A percentile compares a stretch with the other conserved stretches of the same genome.
phyloP scores from a whole-genome alignment of 2,797 vertebrate species.

The Lagodon rhomboides region DNA sequence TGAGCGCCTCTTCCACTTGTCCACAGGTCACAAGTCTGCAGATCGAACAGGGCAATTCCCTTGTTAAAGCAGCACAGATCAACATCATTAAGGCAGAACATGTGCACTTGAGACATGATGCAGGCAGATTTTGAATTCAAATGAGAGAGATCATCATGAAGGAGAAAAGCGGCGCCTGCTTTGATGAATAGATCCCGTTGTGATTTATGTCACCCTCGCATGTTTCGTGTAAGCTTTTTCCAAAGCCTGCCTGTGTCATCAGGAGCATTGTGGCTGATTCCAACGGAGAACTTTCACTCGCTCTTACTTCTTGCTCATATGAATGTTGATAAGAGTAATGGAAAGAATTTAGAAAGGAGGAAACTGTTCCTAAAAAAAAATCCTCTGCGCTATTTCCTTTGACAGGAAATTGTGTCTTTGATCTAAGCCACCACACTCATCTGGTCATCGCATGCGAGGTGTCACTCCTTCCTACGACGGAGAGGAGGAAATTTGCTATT shows the following conservation, averaged over 20 bases:
- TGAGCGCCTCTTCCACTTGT: constrained; percentile 3
- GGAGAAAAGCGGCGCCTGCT: constrained; percentile 34
- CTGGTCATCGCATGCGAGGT: constrained; percentile 69
- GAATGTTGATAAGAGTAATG: constrained; percentile 57
- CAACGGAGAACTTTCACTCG: constrained; percentile 14
- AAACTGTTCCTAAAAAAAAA: constrained; percentile 48
- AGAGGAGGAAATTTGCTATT: constrained; percentile 36
- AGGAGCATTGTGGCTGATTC: constrained; percentile 16
- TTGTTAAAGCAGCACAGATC: constrained; percentile 27
- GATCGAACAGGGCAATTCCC: constrained; percentile 5
- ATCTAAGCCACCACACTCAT: constrained; percentile 73
- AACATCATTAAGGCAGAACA: background rate
- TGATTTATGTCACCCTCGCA: too few species aligned
- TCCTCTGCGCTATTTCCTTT: constrained; percentile 67
- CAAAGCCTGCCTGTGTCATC: background rate
- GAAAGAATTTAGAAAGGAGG: constrained; percentile 68
- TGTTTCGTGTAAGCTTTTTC: constrained; percentile 1
- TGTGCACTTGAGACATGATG: constrained; percentile 23
- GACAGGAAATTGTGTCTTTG: constrained; percentile 80
- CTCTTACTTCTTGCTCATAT: constrained; percentile 13
- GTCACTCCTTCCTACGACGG: constrained; percentile 42
- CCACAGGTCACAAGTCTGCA: constrained; percentile 21
- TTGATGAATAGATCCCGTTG: constrained; percentile 54
- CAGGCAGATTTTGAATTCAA: background rate
- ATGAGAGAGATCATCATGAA: constrained; percentile 20